Conservation (phyloP, 2,888 invertebrate genomes). For the Aquatica leii region DNA sequence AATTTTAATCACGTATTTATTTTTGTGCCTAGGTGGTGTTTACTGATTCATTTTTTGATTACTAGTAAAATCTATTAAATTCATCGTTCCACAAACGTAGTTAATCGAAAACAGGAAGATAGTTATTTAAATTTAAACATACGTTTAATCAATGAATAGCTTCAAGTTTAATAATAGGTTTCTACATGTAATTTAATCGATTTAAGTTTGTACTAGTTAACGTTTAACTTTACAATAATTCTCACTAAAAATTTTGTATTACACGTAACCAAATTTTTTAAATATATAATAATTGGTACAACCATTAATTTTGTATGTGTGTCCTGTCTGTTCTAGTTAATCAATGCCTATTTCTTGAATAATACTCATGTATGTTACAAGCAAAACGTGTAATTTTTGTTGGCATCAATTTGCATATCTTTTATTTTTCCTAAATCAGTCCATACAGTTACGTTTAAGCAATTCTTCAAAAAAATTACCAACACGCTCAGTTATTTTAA, state of each 20-base stretch:
- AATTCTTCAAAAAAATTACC: no score
- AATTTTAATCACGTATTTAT: no score
- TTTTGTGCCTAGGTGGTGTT: no score
- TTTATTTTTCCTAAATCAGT: constrained; percentile 6
- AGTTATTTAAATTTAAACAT: constrained; percentile 27
- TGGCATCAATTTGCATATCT: constrained; percentile 17
- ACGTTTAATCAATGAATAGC: constrained; percentile 32
- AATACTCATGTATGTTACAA: not conserved
- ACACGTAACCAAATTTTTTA: not conserved
- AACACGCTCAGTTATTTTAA: no score
- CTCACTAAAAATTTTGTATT: not conserved
- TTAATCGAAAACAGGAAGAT: constrained; percentile 26
- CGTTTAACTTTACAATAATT: not conserved
- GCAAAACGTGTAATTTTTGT: constrained; percentile 19
- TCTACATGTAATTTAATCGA: constrained; percentile 23
- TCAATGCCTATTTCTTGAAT: not conserved
- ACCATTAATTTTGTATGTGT: constrained; percentile 14
- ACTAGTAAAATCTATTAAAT: constrained; percentile 13
- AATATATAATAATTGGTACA: not conserved
- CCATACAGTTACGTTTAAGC: not conserved
- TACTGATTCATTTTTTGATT: no score
- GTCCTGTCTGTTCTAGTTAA: constrained; percentile 7
- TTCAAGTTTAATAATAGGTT: constrained; percentile 24
- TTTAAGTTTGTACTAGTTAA: constrained; percentile 17
- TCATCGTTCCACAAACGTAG: constrained; percentile 16